Percentiles rank a stretch among this genome's conserved stretches.
Conservation (phyloP, 2,113 vertebrate species). For the Scomber colias region DNA sequence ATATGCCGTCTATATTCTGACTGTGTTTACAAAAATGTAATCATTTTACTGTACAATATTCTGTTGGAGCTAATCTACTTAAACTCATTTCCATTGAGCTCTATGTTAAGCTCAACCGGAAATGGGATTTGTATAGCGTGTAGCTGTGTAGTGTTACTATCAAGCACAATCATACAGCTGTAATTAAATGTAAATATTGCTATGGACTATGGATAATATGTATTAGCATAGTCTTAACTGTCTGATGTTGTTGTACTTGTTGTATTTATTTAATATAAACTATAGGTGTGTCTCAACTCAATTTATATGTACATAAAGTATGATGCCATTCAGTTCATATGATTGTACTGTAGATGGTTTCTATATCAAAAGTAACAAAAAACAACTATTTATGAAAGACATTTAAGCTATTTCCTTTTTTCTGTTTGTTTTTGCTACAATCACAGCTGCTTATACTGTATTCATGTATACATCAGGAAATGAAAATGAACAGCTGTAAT, state of each 20-base stretch:
- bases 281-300: constrained; percentile 31
- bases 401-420: constrained; percentile 20
- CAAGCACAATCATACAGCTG: constrained; percentile 69
- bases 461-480: constrained; percentile 35
- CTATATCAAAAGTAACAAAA: neutral
- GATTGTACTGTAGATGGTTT: constrained; percentile 35
- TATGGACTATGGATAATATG: constrained; percentile 54
- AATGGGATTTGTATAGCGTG: constrained; percentile 28
- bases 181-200: constrained; percentile 71
- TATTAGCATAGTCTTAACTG: constrained; percentile 49
- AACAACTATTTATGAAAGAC: constrained; percentile 37
- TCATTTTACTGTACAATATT: constrained; percentile 8
- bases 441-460: constrained; percentile 34
- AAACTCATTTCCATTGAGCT: constrained; percentile 33
- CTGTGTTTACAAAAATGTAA: constrained; percentile 41
- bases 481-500: constrained; percentile 22
- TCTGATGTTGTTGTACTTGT: constrained; percentile 51
- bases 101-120: constrained; percentile 24
- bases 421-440: constrained; percentile 25
- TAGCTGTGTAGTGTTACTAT: constrained; percentile 56
- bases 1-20: constrained; percentile 7
- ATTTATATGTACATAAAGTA: constrained; percentile 44
- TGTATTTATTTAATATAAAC: constrained; percentile 48
- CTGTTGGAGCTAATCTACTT: constrained; percentile 10
- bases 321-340: constrained; percentile 15